A percentile compares a stretch with the other conserved stretches of the same genome.
Evolutionary conservation across 2,797 vertebrate species (phyloP).

Genomic region (Botia almorhae): DNA sequence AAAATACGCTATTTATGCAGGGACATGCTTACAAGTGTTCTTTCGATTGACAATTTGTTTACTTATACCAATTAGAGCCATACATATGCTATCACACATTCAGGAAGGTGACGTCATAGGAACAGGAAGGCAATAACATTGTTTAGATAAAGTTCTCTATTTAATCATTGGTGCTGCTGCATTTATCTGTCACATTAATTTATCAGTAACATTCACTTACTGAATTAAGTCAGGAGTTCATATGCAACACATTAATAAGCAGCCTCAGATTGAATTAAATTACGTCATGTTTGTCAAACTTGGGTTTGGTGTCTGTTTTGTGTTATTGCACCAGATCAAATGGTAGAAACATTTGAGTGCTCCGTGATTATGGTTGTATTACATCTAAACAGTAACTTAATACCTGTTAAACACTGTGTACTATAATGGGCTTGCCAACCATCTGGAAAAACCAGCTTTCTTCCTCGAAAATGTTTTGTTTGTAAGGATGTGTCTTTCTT

Average conservation of each 20-base stretch:
- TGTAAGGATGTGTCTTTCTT: slow-evolving; percentile 18
- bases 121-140: background rate
- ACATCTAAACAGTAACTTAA: slow-evolving; percentile 19
- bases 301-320: slow-evolving; percentile 5
- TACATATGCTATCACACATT: background rate
- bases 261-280: slow-evolving; percentile 16
- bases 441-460: slow-evolving; percentile 41
- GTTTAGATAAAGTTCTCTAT: background rate
- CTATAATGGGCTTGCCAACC: slow-evolving; percentile 36
- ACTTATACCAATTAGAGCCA: slow-evolving; percentile 6
- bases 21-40: slow-evolving; percentile 29
- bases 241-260: background rate
- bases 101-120: slow-evolving; percentile 12
- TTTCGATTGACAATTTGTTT: background rate
- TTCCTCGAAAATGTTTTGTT: slow-evolving; percentile 43
- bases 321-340: slow-evolving; percentile 18
- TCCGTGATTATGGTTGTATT: slow-evolving; percentile 7
- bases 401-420: background rate
- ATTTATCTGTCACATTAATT: background rate
- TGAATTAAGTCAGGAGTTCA: slow-evolving; percentile 6
- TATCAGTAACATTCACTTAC: background rate
- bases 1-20: slow-evolving; percentile 10
- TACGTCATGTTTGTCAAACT: background rate
- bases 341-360: background rate
- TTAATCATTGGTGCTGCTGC: slow-evolving; percentile 29